These are phyloP conservation scores for Monarcha castaneiventris DNA, from an alignment of 2,113 vertebrate species.

Conservation along the genomic window DNA sequence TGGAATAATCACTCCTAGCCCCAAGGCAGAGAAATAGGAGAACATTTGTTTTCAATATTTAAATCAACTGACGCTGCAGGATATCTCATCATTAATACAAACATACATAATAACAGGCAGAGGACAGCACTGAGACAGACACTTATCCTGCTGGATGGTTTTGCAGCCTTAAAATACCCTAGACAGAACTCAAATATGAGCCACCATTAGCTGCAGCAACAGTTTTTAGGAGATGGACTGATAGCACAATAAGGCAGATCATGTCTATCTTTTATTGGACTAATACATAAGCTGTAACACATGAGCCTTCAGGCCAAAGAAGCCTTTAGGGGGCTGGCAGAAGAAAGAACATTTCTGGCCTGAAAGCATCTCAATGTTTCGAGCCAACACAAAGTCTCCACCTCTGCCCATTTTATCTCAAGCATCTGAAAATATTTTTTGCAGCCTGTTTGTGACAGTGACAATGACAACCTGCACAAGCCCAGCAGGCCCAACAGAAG, in stretches of 20 bases:
- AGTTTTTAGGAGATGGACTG: neutral
- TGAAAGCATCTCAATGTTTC: neutral
- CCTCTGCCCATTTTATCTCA: slow-evolving; percentile 9
- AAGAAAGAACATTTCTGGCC: neutral
- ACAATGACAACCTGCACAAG: neutral
- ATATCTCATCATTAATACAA: neutral
- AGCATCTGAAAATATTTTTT: slow-evolving; percentile 3
- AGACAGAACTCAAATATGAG: neutral
- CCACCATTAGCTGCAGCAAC: neutral
- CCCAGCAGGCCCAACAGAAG: neutral
- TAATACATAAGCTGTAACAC: neutral
- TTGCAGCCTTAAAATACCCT: neutral
- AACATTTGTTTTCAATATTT: slow-evolving; percentile 42
- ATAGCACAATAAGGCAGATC: neutral
- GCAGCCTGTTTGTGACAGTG: slow-evolving; percentile 4
- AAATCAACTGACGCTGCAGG: neutral
- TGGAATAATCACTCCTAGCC: slow-evolving; percentile 17
- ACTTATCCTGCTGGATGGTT: neutral
- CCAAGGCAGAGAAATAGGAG: neutral
- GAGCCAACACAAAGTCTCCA: neutral
- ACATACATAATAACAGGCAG: neutral
- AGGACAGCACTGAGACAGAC: neutral
- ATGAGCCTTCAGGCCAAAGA: neutral
- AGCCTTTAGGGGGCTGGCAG: neutral
- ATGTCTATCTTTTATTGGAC: neutral